A percentile compares a stretch with the other conserved stretches of the same genome.
Conservation (phyloP, 2,888 invertebrate genomes). For the Diploptera punctata region DNA sequence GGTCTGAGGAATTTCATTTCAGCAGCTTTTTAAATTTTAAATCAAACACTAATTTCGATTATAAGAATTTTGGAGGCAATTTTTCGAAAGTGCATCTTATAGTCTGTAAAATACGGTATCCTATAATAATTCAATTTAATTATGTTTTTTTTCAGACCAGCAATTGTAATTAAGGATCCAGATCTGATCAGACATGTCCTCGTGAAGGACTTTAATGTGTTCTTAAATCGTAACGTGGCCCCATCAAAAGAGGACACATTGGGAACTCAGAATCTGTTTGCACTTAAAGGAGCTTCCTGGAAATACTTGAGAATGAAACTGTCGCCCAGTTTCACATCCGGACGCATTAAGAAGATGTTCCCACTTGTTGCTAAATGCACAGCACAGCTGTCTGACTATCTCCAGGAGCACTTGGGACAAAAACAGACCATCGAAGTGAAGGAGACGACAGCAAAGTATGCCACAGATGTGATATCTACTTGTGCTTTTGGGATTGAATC, state of each 20-base stretch:
- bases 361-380: no score
- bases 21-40: no score
- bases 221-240: conserved; percentile 36
- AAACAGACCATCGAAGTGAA: no score
- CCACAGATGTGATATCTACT: conserved; percentile 44
- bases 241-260: conserved; percentile 38
- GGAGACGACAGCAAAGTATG: conserved; percentile 42
- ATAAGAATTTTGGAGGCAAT: no score
- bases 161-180: conserved; percentile 41
- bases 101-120: no score
- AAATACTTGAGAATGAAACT: conserved; percentile 47
- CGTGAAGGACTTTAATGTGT: conserved; percentile 41
- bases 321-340: conserved; percentile 51
- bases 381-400: conserved; percentile 36
- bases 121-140: no score
- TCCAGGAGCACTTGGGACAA: conserved; percentile 14
- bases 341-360: conserved; percentile 50
- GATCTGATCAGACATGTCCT: conserved; percentile 40
- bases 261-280: conserved; percentile 37
- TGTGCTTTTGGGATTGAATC: no score
- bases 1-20: no score
- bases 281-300: conserved; percentile 48
- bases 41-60: no score
- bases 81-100: no score
- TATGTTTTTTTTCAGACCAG: conserved; percentile 38